Evolutionary conservation across 2,888 invertebrate species (phyloP).

Genomic region (Girardia tigrina): DNA sequence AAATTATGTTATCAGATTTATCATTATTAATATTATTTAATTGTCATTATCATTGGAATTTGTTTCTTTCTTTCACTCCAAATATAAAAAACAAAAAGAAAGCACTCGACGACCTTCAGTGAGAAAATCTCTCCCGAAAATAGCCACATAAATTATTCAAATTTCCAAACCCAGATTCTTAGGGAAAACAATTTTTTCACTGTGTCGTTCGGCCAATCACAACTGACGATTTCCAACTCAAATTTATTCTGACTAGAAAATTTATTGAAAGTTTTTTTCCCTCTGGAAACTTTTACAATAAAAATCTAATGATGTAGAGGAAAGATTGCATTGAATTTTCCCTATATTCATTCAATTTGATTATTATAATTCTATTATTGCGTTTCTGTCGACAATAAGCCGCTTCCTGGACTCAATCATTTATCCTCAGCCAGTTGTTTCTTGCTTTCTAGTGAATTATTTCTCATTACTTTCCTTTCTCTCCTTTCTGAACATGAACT

Average conservation of each 20-base stretch:
- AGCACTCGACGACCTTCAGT: no score
- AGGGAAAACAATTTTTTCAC: background rate
- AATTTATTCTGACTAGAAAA: background rate
- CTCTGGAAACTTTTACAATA: background rate
- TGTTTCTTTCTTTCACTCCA: no score
- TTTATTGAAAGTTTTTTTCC: background rate
- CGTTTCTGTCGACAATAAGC: background rate
- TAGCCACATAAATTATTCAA: background rate
- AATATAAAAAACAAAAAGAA: no score
- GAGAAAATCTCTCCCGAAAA: no score
- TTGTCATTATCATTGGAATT: no score
- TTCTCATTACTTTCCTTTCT: no score
- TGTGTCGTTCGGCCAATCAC: background rate
- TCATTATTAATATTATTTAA: no score
- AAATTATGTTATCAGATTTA: no score
- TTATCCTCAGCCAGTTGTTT: background rate
- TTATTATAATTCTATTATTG: background rate
- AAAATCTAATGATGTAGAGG: background rate
- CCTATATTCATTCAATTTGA: no score
- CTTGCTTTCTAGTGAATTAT: background rate
- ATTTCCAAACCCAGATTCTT: background rate
- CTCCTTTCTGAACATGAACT: background rate
- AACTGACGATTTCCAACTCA: background rate
- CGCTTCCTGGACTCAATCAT: background rate
- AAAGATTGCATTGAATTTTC: conserved; percentile 3